Evolutionary conservation across 30 jellyfish, hydroid and myxozoan species (phyloP).

Genomic region (Cassiopea andromeda): DNA sequence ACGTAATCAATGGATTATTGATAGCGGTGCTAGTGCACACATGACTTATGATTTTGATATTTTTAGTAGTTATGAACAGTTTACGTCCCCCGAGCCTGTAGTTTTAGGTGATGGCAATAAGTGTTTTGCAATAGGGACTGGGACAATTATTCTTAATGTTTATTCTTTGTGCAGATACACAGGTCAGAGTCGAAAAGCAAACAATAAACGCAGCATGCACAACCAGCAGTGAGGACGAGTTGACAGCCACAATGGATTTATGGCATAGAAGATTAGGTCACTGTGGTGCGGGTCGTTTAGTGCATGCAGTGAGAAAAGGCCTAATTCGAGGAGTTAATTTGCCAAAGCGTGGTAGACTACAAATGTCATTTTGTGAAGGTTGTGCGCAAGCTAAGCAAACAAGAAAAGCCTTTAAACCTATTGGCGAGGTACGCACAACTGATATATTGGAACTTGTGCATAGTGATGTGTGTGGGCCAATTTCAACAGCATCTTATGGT

Average conservation of each 20-base stretch:
- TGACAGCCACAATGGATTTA: conserved; percentile 17
- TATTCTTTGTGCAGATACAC: conserved; percentile 12
- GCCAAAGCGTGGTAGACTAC: background rate
- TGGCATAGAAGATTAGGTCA: conserved; percentile 76
- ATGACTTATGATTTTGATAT: conserved; percentile 39
- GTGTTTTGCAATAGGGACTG: conserved; percentile 24
- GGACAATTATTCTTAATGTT: conserved; percentile 17
- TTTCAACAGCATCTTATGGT: conserved; percentile 34
- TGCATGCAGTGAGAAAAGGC: background rate
- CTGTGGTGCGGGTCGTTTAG: conserved; percentile 1
- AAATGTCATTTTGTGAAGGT: conserved; percentile 24
- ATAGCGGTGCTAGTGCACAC: conserved; percentile 61
- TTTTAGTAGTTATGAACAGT: conserved; percentile 2
- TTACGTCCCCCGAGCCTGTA: conserved; percentile 25
- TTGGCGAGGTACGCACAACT: conserved; percentile 15
- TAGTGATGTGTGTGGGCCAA: conserved; percentile 82
- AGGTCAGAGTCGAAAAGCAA: background rate
- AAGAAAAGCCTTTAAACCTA: conserved; percentile 16
- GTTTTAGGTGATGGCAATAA: conserved; percentile 38
- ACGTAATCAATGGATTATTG: conserved; percentile 34
- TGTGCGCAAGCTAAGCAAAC: conserved; percentile 49
- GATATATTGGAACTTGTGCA: conserved; percentile 49
- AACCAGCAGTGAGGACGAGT: background rate
- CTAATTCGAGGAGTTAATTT: background rate
- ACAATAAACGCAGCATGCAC: background rate